Conservation (phyloP, 2,113 vertebrate genomes). For the Pygoscelis adeliae region DNA sequence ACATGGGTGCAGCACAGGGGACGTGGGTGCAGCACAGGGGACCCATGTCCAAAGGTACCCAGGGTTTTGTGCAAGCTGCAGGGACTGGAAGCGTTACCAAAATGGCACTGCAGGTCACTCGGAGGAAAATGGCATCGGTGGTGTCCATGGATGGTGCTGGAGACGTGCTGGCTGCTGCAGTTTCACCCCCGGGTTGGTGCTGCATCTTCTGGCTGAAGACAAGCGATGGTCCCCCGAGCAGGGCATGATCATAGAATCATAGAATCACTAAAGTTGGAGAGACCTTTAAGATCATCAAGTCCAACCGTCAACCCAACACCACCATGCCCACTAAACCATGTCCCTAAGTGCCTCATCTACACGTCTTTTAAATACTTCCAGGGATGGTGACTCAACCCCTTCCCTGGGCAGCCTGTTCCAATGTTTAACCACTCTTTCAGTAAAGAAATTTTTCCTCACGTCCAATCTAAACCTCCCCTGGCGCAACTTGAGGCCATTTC, state of each 20-base stretch:
- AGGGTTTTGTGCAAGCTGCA: background rate
- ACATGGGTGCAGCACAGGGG: background rate
- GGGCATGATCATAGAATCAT: background rate
- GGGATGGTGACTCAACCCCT: no score
- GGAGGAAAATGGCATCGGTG: fast-evolving
- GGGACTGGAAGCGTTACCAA: background rate
- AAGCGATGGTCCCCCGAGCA: fast-evolving
- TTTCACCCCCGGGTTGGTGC: background rate
- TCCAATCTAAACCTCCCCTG: no score
- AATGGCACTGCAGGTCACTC: background rate
- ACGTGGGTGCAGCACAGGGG: background rate
- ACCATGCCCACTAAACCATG: no score
- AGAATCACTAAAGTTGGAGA: no score
- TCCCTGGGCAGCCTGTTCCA: no score
- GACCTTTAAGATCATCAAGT: no score
- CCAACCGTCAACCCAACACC: no score
- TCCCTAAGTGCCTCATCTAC: no score
- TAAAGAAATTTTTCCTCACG: no score
- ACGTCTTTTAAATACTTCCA: no score
- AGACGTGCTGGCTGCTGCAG: background rate
- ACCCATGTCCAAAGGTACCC: background rate
- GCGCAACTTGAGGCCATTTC: no score
- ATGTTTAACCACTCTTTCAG: no score
- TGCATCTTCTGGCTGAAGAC: background rate
- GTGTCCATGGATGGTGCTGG: background rate